Evolutionary conservation across 2,888 invertebrate genomes (phyloP).

Genomic region (Hetaerina titia): DNA sequence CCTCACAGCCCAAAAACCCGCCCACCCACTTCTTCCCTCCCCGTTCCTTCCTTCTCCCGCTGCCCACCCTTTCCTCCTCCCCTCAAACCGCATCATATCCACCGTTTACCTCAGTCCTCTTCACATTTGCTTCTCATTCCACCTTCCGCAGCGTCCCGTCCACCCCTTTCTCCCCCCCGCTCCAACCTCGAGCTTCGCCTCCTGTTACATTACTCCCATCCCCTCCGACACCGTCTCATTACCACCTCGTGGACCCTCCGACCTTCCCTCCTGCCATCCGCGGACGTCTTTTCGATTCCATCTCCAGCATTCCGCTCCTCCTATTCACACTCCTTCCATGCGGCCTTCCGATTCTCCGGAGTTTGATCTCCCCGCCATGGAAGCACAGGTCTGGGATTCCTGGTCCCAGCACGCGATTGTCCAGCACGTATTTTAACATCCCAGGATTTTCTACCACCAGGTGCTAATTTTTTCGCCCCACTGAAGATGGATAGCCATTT

Average conservation of each 20-base stretch:
- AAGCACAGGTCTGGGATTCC: neutral
- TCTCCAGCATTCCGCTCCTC: neutral
- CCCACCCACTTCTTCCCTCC: neutral
- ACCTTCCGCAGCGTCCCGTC: neutral
- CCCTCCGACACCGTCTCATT: neutral
- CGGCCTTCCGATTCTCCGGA: neutral
- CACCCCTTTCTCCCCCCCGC: neutral
- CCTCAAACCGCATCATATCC: neutral
- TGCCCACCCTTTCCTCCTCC: neutral
- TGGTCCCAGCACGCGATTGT: neutral
- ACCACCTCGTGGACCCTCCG: neutral
- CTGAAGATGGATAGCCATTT: neutral
- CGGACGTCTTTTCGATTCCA: neutral
- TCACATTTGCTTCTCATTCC: neutral
- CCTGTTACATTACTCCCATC: neutral
- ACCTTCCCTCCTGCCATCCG: neutral
- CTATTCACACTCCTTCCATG: neutral
- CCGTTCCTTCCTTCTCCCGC: neutral
- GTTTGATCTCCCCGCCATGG: slow-evolving; percentile 7
- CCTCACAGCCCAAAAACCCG: slow-evolving; percentile 37
- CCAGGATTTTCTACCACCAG: neutral
- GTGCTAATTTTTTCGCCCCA: slow-evolving; percentile 9
- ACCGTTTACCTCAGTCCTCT: neutral
- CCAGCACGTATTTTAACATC: neutral
- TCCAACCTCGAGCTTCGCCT: neutral